Evolutionary conservation across 2,797 vertebrate genomes (phyloP).

Genomic region (Cirrhinus mrigala): DNA sequence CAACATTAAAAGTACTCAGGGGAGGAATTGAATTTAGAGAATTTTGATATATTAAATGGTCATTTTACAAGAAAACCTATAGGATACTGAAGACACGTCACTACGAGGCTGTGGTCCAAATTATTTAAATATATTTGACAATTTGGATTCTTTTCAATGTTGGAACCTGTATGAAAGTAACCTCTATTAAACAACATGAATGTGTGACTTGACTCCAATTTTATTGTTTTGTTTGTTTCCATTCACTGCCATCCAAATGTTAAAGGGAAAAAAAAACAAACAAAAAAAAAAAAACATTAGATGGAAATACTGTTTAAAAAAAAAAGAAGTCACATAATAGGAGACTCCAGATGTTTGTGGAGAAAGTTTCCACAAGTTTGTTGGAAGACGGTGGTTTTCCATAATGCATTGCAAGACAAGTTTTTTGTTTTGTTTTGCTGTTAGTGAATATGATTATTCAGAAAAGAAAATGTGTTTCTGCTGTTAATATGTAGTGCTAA

Average conservation of each 20-base stretch:
- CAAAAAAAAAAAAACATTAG: slow-evolving; percentile 8
- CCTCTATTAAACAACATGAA: slow-evolving; percentile 39
- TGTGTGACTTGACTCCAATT: slow-evolving; percentile 46
- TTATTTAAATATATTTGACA: slow-evolving; percentile 4
- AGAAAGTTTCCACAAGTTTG: background rate
- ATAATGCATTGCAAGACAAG: background rate
- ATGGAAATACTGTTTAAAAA: background rate
- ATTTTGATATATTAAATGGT: slow-evolving; percentile 36
- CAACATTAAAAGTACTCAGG: slow-evolving; percentile 52
- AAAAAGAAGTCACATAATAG: slow-evolving; percentile 2
- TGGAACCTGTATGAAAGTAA: slow-evolving; percentile 41
- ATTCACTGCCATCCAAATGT: slow-evolving; percentile 6
- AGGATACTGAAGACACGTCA: background rate
- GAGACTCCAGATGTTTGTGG: slow-evolving; percentile 19
- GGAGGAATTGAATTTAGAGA: slow-evolving; percentile 41
- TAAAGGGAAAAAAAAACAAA: background rate
- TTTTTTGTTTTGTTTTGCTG: background rate
- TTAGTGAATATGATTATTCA: background rate
- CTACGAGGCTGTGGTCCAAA: slow-evolving; percentile 3
- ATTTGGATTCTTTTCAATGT: slow-evolving; percentile 16
- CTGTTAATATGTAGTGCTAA: background rate
- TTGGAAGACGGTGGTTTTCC: background rate
- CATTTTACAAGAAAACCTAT: slow-evolving; percentile 17
- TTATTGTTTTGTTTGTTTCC: slow-evolving; percentile 48
- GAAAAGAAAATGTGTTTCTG: too few species aligned